Base-by-base conservation (phyloP, 2,113 vertebrate genomes). In the Cinclus mexicanus region DNA sequence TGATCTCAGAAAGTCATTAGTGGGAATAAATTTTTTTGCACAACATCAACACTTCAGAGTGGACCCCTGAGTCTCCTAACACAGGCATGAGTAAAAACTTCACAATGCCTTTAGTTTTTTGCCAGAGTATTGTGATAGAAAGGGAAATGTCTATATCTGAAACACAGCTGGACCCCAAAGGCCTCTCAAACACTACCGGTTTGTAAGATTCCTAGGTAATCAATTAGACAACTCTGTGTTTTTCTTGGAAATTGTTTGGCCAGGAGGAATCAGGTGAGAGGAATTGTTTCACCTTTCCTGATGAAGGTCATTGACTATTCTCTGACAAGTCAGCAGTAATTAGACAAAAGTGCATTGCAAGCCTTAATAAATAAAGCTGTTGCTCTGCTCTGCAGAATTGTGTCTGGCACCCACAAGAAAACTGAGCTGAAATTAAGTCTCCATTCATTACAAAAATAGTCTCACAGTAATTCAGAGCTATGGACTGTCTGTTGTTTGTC, bases 391-490 rank as follows among this genome's bases (percentile, higher is more conserved):
- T 95, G 95, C 93, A 95, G 94, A 97, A 97, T 96, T 96, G 95
- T 96, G 91, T 96, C 97, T 97, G 96, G 82, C 87, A 97, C 90
- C 91, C 93, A 91, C 90, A 96, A 95, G 95, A 96, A 98, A 88
- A 97, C 89, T 68, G 92, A 96, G 86, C 93, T 95, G 89, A 86
- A 98, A 98, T 98, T 97, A 98, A 97, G 92, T 94, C 95, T 96
- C 93, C 95, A 95, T 97, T 98, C 97, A 97, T 98, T 98, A 97
- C 89, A 97, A 92, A 97, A 98, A 97, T 96, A 97, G 94, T 91
- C 90, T 92, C 97, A 96, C 89, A 89, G 72, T 97, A 96, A 97
- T 97, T 97, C 89, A 65, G 90, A 86, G 88, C 95, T 96, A 93
- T 79, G 95, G 96, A 95, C 90, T 95, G 92, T 97, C 92, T 95